Evolutionary conservation across 2,888 invertebrate genomes (phyloP), one percentile per base, ranked within the genome.

Genomic region (Ornithoptera priamus): DNA sequence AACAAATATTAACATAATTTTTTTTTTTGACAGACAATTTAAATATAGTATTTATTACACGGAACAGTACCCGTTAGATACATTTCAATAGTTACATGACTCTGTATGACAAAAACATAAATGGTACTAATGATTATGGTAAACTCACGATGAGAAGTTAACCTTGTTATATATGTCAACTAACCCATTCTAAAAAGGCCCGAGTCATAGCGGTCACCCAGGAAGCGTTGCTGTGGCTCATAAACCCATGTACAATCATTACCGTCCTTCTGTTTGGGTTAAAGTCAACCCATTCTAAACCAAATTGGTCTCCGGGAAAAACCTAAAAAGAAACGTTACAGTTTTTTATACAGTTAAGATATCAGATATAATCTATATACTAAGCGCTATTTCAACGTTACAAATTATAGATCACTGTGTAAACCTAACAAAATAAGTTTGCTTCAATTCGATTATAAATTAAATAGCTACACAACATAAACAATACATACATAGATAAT

Each of bases 211-310:
- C 89, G 1, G 73, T 77, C n/a, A 95, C 90, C 95, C 95, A 95
- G 0, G 89, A 82, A 1, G 93, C 90, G 71, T 93, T 90, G 69
- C 94, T 93, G 75, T 93, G 90, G 67, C 94, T 94, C 83, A 94
- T 90, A 75, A 95, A 95, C 0, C 95, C 95, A 73, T 95, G 95
- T 0, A 94, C 91, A 36, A 95, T 94, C 76, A 95, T 82, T 18
- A 94, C 85, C 0, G 95, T 95, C 73, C 82, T 86, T 61, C 93
- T 86, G 1, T 78, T 80, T 0, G 93, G 85, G n/a, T 93, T 82
- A 77, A 93, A 95, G 75, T 94, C 93, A 0, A 93, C 93, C 89
- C 93, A 94, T 70, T 94, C 93, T 17, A 95, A 77, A 1, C 93
- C 93, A 72, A 94, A 94, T 72, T 94, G 93, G 0, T 84, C 73